A percentile compares a stretch with the other conserved stretches of the same genome.
Conservation (phyloP, 2,888 invertebrate species). For the Calameuta filiformis region DNA sequence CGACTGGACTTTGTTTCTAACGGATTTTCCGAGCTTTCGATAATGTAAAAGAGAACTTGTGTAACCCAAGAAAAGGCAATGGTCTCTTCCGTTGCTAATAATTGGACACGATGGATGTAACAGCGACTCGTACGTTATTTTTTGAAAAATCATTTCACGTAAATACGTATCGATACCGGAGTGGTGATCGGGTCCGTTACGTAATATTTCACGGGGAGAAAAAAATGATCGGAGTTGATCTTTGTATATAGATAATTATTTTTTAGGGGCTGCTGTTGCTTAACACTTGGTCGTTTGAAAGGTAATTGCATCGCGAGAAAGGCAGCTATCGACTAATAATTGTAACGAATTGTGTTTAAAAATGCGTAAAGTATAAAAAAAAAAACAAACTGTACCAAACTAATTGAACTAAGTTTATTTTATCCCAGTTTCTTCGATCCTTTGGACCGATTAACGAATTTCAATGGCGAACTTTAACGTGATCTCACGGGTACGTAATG, state of each 20-base stretch:
- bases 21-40: neutral
- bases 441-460: neutral
- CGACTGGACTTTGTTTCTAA: neutral
- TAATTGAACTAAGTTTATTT: neutral
- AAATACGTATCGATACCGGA: slow-evolving; percentile 42
- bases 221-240: slow-evolving; percentile 18
- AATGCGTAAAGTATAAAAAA: slow-evolving; percentile 38
- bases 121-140: neutral
- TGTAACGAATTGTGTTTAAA: slow-evolving; percentile 34
- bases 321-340: slow-evolving; percentile 25
- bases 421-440: neutral
- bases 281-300: slow-evolving; percentile 23
- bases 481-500: neutral
- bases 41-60: neutral
- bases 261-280: slow-evolving; percentile 33
- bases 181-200: slow-evolving; percentile 23
- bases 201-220: slow-evolving; percentile 12
- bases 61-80: neutral
- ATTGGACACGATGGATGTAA: neutral
- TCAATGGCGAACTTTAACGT: neutral
- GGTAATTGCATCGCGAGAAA: slow-evolving; percentile 21
- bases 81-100: neutral
- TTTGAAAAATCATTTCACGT: slow-evolving; percentile 30
- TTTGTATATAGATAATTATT: slow-evolving; percentile 42
- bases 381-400: slow-evolving; percentile 7